Conservation (phyloP, 92 coral and sea anemone species). For the Bergia sp. region DNA sequence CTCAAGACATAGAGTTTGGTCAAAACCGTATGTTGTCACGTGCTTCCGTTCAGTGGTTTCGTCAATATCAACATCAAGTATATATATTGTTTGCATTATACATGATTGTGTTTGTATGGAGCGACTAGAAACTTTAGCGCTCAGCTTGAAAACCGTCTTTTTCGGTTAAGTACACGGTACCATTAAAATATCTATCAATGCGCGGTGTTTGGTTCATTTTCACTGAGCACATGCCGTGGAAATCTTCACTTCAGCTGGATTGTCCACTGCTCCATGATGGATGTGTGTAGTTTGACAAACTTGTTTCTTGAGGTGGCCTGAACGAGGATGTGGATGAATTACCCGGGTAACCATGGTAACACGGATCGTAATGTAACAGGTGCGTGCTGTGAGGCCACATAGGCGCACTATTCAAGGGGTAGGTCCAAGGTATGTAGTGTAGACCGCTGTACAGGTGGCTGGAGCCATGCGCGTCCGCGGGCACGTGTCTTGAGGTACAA, state of each 20-base stretch:
- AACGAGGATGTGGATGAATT: constrained; percentile 8
- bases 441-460: constrained; percentile 85
- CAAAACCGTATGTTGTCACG: background rate
- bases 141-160: background rate
- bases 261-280: constrained; percentile 45
- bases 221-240: background rate
- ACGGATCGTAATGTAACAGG: constrained; percentile 82
- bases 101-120: no score
- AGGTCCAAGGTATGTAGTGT: constrained; percentile 88
- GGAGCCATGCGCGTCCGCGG: constrained; percentile 64
- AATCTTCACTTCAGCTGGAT: background rate
- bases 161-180: background rate
- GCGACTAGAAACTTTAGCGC: background rate
- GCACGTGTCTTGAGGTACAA: constrained; percentile 78
- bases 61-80: no score
- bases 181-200: background rate
- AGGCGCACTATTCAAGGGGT: constrained; percentile 73
- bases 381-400: constrained; percentile 86
- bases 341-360: constrained; percentile 75
- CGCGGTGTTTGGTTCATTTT: background rate
- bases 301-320: constrained; percentile 40
- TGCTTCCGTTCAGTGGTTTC: background rate
- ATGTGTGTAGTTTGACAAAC: constrained; percentile 13
- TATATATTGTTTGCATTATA: no score
- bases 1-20: background rate